Base-by-base conservation (phyloP, 2,888 invertebrate species). In the Empis livida region DNA sequence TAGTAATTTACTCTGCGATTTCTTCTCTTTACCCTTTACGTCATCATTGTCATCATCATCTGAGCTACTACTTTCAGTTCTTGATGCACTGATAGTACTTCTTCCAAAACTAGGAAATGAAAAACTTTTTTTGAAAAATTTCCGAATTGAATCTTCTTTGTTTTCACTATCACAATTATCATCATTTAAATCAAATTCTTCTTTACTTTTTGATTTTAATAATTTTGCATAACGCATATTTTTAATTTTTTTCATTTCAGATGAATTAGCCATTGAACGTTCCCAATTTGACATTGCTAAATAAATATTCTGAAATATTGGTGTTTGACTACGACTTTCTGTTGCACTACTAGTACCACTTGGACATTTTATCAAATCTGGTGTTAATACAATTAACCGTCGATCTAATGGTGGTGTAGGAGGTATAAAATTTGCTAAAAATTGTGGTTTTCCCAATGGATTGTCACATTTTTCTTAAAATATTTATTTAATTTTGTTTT, bases 271-370 rank as follows among this genome's bases (percentile, higher is more conserved):
- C 49, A 62, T 56, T 37, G 61, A 55, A 14, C 61, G 62, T 51
- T 69, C 69, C 63, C 63, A 68, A 51, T 67, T 62, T 32, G 58
- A 61, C 46, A 69, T 63, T 15, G 65, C 63, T 48, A 60, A 53
- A 54, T 67, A 74, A 35, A 76, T 66, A 54, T 73, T 73, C 54
- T 74, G 75, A 57, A 74, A 70, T 56, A 73, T 61, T 40, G 75
- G 74, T 8, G 73, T 72, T 46, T 71, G 71, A 14, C 72, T 64
- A 37, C 73, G 71, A 50, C 71, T 59, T 46, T 50, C 55, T 23
- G 58, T 55, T 49, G 60, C 59, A 49, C 57, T 53, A 41, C 45
- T 50, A 41, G 45, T 65, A 42, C 48, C 54, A 50, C 53, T 63
- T 42, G 4, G 16, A 23, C 52, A 53, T 38, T 27, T 44, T 10